Base-by-base conservation (phyloP, 2,888 invertebrate species). In the Limnephilus auricula region DNA sequence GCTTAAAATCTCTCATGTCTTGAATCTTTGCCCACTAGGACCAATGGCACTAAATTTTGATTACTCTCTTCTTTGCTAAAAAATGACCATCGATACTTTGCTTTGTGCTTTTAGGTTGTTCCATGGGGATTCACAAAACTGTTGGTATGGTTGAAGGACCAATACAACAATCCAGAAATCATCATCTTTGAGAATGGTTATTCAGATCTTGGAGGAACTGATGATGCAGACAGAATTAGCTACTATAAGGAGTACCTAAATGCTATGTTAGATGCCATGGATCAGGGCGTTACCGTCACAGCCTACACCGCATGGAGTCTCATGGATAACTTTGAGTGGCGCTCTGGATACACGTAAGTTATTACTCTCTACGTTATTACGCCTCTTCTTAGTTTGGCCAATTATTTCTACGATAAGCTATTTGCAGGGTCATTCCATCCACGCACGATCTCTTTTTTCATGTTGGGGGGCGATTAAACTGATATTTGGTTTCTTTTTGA, bases 251-350 rank as follows among this genome's bases (percentile, higher is more conserved):
- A 45, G 3, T 93, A 94, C 86, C 82, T 94, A 45, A 92, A 90
- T 79, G 92, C 92, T 79, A 37, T 94, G 10, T 79, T 93, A 40
- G 91, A 93, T 34, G 94, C 94, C 4, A 93, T 93, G n/a, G 83
- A 91, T 13, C 91, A 93, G 31, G 93, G 92, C 2, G 85, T 85
- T 31, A 94, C 96, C 93, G 94, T 96, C 0, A 94, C 93, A 92
- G 96, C 96, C 0, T 97, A 97, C 93, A 95, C 96, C 0, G 96
- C 95, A 0, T 97, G 97, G 97, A 96, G 96, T 40, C 94, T 97
- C 6, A 95, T 97, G 94, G 97, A 97, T 93, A 97, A 96, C 93
- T 97, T 97, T 93, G 97, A 97, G 94, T 97, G 97, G 97, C 94
- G 94, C 18, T 93, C 94, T 80, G 97, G 97, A 45, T 97, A 96